Base-by-base conservation (phyloP, 2,888 invertebrate genomes). In the Rhogogaster chlorosoma region DNA sequence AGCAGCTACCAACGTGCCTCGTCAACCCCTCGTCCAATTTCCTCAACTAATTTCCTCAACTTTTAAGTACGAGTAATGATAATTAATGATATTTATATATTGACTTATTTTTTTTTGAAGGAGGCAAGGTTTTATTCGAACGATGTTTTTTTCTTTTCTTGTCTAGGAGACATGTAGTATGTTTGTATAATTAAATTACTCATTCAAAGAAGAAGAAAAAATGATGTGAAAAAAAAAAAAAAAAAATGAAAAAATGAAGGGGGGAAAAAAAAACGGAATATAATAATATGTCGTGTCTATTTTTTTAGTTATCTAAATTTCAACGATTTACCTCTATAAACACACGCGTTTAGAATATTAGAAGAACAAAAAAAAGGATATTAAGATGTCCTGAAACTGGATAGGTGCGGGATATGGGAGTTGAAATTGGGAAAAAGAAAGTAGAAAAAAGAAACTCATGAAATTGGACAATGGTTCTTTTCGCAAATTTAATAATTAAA, bases 41-140 rank as follows among this genome's bases (percentile, higher is more conserved):
- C 26, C 29, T 36, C 38, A 61, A 7, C 26, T 73, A 73, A 70
- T 70, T 73, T 42, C 42, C 38, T n/a, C 15, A n/a, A 29, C 9
- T 77, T 77, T 77, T 53, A 26, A 32, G 26, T 77, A 61, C 61
- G 61, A 61, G 61, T 61, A 61, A 61, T 61, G 12, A 61, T 61
- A 61, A 61, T 61, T 80, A 80, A 80, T 80, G 53, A 80, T 80
- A 80, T 80, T 80, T 80, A 80, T 80, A 80, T 57, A 80, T 80
- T 61, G 29, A 67, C 32, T 67, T 67, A 32, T 67, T 32, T 67
- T 67, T 18, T 67, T 32, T 67, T 32, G 67, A 61, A 80, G 18
- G 36, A 61, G 15, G 80, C 61, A 67, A 67, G 32, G 32, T 29
- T 67, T 67, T 67, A 61, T 61, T 53, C 12, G 61, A 61, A 61